phyloP scores from a whole-genome alignment of 2,113 vertebrate species.

The Nothoprocta perdicaria region DNA sequence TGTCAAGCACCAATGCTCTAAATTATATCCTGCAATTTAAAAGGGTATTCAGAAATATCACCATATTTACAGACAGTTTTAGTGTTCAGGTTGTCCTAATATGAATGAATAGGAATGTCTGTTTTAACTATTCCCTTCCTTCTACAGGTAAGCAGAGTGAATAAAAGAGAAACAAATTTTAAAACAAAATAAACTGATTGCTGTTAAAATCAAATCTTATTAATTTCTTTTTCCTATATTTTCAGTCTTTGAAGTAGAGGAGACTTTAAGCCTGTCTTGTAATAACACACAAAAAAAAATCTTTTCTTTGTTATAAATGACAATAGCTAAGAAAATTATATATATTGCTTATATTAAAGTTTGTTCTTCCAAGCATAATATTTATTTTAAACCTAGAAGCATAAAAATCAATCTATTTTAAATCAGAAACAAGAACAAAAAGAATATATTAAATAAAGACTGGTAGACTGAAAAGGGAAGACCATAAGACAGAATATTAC shows the following conservation, averaged over 20 bases:
- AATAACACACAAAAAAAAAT: neutral
- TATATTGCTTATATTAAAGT: neutral
- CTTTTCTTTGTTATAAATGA: neutral
- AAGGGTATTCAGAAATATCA: conserved; percentile 3
- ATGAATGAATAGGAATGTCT: conserved; percentile 3
- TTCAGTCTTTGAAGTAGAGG: neutral
- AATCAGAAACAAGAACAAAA: neutral
- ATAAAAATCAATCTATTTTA: neutral
- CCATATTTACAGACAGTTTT: neutral
- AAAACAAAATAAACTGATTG: neutral
- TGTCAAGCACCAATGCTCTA: neutral
- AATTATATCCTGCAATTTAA: conserved; percentile 32
- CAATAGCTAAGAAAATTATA: neutral
- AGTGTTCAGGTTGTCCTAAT: neutral
- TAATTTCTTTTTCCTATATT: neutral
- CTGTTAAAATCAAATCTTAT: neutral
- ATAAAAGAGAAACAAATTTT: neutral
- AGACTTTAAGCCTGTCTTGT: neutral
- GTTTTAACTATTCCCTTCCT: neutral
- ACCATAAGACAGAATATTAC: neutral
- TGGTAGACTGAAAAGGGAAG: rapidly evolving
- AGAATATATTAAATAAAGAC: neutral
- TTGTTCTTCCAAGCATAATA: neutral
- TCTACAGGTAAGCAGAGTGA: neutral
- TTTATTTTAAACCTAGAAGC: neutral